Percentiles rank a stretch among this genome's conserved stretches.
Evolutionary conservation across 2,113 vertebrate genomes (phyloP).

Genomic region (Petromus typicus): DNA sequence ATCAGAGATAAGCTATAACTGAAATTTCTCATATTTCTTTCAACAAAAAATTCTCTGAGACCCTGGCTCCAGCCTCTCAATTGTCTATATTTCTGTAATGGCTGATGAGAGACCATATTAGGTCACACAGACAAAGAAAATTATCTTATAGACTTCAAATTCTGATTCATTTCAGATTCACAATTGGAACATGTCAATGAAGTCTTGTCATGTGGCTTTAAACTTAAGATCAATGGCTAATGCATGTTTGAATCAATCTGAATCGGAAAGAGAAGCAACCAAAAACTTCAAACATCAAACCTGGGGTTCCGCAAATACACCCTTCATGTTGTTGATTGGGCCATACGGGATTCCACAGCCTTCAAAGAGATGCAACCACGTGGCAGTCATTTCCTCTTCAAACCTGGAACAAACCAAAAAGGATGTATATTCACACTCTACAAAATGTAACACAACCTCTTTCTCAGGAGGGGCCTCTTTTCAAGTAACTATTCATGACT

Average conservation of each 20-base stretch:
- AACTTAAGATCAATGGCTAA: constrained; percentile 47
- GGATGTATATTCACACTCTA: constrained; percentile 60
- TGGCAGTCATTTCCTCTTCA: constrained; percentile 88
- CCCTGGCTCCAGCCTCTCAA: background rate
- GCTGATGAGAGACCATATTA: background rate
- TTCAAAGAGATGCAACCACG: constrained; percentile 94
- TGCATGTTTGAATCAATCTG: constrained; percentile 30
- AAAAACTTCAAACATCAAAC: constrained; percentile 85
- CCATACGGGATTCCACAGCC: constrained; percentile 94
- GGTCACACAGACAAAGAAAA: background rate
- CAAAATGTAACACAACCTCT: background rate
- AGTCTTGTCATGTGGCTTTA: background rate
- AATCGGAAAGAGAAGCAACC: constrained; percentile 41
- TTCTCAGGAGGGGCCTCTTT: background rate
- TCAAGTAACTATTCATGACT: constrained; percentile 12
- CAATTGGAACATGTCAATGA: constrained; percentile 40
- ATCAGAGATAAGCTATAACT: background rate
- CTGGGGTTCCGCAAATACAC: constrained; percentile 95
- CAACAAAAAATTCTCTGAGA: background rate
- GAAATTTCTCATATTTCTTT: constrained; percentile 15
- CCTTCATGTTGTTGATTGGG: constrained; percentile 95
- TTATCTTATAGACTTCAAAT: background rate
- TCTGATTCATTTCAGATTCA: constrained; percentile 24
- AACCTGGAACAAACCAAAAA: constrained; percentile 89
- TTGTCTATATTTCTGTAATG: constrained; percentile 22